These are phyloP conservation scores for Tigriopus japonicus DNA, from an alignment of 1,140 invertebrate species.

Conservation along the genomic window DNA sequence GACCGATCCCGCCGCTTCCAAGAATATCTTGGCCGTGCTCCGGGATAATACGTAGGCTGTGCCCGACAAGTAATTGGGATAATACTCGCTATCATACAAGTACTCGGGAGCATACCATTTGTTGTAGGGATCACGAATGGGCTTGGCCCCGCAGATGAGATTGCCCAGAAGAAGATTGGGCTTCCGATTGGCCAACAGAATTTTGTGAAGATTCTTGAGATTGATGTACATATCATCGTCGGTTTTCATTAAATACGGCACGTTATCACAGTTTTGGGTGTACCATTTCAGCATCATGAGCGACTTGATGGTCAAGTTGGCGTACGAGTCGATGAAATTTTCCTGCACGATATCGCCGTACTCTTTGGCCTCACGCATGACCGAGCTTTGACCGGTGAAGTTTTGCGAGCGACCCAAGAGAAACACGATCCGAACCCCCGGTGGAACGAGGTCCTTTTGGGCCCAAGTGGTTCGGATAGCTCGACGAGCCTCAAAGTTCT, in stretches of 20 bases:
- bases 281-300: constrained; percentile 62
- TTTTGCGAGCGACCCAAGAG: not conserved
- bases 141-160: constrained; percentile 49
- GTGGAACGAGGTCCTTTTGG: not conserved
- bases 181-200: constrained; percentile 17
- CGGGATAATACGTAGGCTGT: constrained; percentile 61
- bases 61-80: constrained; percentile 65
- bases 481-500: not conserved
- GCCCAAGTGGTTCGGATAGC: constrained; percentile 1
- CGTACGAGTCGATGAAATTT: constrained; percentile 69
- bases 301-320: constrained; percentile 77
- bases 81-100: constrained; percentile 47
- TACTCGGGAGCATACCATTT: constrained; percentile 63
- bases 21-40: constrained; percentile 42
- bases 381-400: not conserved
- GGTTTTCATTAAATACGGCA: constrained; percentile 43
- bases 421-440: not conserved
- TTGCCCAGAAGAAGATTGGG: constrained; percentile 39
- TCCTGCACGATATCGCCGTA: constrained; percentile 76
- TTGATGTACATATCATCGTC: constrained; percentile 72
- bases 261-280: constrained; percentile 18
- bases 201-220: constrained; percentile 33
- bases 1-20: constrained; percentile 42
- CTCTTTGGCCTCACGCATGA: constrained; percentile 20
- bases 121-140: constrained; percentile 28